Base-by-base conservation (phyloP, 2,797 vertebrate genomes). In the Epinephelus malabaricus region DNA sequence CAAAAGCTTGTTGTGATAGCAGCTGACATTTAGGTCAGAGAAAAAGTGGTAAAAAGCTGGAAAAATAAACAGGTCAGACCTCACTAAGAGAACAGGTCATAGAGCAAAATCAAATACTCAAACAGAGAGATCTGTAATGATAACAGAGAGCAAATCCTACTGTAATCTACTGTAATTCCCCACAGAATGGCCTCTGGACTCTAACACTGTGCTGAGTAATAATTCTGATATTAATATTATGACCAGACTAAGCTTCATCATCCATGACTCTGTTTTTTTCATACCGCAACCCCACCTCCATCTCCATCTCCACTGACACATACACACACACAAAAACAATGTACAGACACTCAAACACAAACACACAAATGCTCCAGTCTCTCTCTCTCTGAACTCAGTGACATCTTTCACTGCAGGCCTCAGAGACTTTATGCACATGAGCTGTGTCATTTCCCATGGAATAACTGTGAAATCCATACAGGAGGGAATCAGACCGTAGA, bases 151-250 rank as follows among this genome's bases (percentile, higher is more conserved):
- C 34, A 78, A 81, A 76, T 38, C 76, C n/a, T 18, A 49, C 51
- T 64, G 40, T 77, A 85, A 76, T 89, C 69, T 72, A 17, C 47
- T 67, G 38, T 63, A 74, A 80, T 59, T 62, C 63, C 54, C 19
- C 14, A 46, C 53, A 74, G 54, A 69, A 55, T 23, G n/a, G 18
- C 34, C 25, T 53, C 18, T 0, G 17, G 58, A 59, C 63, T 34
- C 6, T 15, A 1, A 25, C 61, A 58, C 43, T 63, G 40, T 83
- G 81, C 38, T 50, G 78, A 78, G 51, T 82, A 84, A 88, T 69
- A 73, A 66, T 53, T 85, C 69, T 49, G 51, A 40, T 63, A 79
- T 63, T 74, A 61, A 81, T 60, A 75, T 59, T 50, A 40, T 53
- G 25, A 71, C 34, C 54, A 14, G 55, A 70, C 78, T 83, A 64